Base-by-base conservation (phyloP, 2,888 invertebrate species). In the Stenoptilia bipunctidactyla region DNA sequence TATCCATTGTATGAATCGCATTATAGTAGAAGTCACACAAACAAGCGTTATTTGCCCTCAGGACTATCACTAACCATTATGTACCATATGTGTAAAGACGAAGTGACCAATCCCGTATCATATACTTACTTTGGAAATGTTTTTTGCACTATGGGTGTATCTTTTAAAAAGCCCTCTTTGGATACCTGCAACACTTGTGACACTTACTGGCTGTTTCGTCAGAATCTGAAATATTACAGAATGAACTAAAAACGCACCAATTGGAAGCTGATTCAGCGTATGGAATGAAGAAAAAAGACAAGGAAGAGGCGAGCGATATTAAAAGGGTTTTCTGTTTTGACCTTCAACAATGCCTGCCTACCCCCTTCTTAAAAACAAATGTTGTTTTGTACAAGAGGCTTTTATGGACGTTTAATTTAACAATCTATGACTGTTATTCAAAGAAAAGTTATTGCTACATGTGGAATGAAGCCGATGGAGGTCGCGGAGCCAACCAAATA, bases 341-440 rank as follows among this genome's bases (percentile, higher is more conserved):
- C 35, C 35, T 50, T 13, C 51, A 50, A 38, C 46, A 52, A 45
- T 51, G 51, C 37, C 38, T 51, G 34, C 50, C 47, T 9, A 53
- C 48, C 15, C 49, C 50, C 27, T 40, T 27, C 33, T 37, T 52
- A 27, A 40, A 43, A 40, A 47, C 47, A 3, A 39, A 38, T 40
- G 43, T 49, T 12, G 40, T 41, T 34, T 51, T 51, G 45, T 53
- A 49, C 34, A 53, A 53, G 34, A 40, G 48, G 36, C 48, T 47
- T 13, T 37, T 52, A 6, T 50, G 47, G 49, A 45, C 48, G 1
- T 53, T 36, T 20, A 49, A 53, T 41, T 39, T 53, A 20, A 51
- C 49, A 10, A 45, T 53, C 25, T 41, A 47, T 37, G 46, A 51
- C 41, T 40, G 42, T 8, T 37, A 33, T 30, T 42, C 39, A 13